Evolutionary conservation across 2,797 vertebrate genomes (phyloP), one percentile per base, ranked within the genome.

Genomic region (Cyprinodon diabolis): DNA sequence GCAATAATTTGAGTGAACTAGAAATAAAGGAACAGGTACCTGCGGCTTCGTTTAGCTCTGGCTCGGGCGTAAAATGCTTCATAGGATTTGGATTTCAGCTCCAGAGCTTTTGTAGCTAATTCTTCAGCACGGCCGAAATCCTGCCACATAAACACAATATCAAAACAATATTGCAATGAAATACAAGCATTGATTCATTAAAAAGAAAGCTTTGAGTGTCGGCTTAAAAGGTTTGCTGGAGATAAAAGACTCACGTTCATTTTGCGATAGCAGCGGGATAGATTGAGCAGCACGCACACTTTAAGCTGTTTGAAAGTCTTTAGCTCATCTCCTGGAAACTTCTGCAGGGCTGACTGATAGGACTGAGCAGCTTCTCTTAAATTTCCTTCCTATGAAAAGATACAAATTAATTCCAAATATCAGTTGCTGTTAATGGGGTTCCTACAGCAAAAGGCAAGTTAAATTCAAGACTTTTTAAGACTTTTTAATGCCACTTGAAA

Each of bases 301-400:
- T 97, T 96, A 86, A 99, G 95, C 86, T 99, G 97, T 21, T 95
- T 95, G 93, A 99, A 99, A 1, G 96, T 97, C 93, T 98, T 98
- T 86, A 97, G 90, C 82, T 99, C 97, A 54, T 99, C 97, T 70
- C 96, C 94, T 17, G 98, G 98, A 86, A 99, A 99, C 79, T 99
- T 99, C 93, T 98, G 98, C 79, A 99, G 95, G 1, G 97, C 98
- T 0, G 97, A 97, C 90, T 99, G 98, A 91, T 99, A 99, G n/a
- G 96, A 96, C 86, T 96, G 96, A 79, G 97, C 96, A 2, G 98
- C 98, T 81, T 99, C 98, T 79, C 97, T 96, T 90, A 98, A 96
- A 89, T 98, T 97, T 69, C 97, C 97, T 95, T 98, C 97, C 97
- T 99, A 68, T 54, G 71, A 35, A 82, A 1, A 60, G 19, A 66